These are phyloP conservation scores for Tenthredo livida DNA, from an alignment of 2,888 invertebrate species.

Conservation along the genomic window DNA sequence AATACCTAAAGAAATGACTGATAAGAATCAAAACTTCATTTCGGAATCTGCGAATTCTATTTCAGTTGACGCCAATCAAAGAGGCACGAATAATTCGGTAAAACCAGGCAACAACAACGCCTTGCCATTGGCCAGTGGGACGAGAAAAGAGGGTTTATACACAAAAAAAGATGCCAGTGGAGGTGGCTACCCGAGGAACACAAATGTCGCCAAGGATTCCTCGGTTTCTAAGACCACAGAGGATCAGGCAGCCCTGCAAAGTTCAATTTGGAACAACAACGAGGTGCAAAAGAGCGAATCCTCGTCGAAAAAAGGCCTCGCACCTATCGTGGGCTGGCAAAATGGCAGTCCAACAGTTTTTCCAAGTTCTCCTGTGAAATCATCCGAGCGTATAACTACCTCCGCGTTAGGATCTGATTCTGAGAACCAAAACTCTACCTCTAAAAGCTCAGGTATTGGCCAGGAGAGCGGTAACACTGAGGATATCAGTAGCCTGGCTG, in stretches of 20 bases:
- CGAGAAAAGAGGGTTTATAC: slow-evolving; percentile 63
- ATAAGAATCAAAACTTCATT: slow-evolving; percentile 65
- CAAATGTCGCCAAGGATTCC: slow-evolving; percentile 58
- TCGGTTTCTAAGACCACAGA: slow-evolving; percentile 8
- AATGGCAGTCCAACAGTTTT: slow-evolving; percentile 72
- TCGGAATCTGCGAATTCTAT: slow-evolving; percentile 43
- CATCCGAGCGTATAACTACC: neutral
- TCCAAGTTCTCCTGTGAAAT: slow-evolving; percentile 65
- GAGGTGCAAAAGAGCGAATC: slow-evolving; percentile 49
- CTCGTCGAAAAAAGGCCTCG: slow-evolving; percentile 62
- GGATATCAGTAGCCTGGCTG: slow-evolving; percentile 70
- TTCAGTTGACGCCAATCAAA: slow-evolving; percentile 34
- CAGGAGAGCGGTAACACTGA: slow-evolving; percentile 75
- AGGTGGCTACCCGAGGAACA: slow-evolving; percentile 59
- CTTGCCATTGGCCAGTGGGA: neutral
- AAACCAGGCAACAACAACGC: slow-evolving; percentile 54
- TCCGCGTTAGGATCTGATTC: neutral
- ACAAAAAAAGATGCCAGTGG: slow-evolving; percentile 61
- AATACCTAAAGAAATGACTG: slow-evolving; percentile 71
- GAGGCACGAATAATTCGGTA: slow-evolving; percentile 43
- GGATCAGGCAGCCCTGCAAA: slow-evolving; percentile 25
- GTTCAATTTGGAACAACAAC: slow-evolving; percentile 43
- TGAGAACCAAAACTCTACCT: slow-evolving; percentile 67
- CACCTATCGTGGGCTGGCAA: slow-evolving; percentile 75
- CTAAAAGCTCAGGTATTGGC: slow-evolving; percentile 79